Base-by-base conservation (phyloP, 2,797 vertebrate species). In the Carapus acus region DNA sequence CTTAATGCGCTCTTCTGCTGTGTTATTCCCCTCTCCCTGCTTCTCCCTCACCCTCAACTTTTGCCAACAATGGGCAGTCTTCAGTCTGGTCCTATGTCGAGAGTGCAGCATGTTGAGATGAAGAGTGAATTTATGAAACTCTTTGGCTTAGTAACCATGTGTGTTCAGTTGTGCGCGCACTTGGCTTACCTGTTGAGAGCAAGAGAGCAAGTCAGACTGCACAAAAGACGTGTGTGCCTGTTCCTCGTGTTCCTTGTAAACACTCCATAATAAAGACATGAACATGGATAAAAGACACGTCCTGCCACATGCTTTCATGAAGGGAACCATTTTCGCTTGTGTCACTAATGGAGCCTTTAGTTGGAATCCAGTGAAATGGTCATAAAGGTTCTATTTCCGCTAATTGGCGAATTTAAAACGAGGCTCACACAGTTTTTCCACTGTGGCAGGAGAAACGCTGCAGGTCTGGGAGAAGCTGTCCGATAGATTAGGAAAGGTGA, bases 361-460 rank as follows among this genome's bases (percentile, higher is more conserved):
- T 74, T 78, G 54, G 65, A 84, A 84, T 82, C 76, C 61, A 62
- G 69, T 53, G 73, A 74, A 80, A 69, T 65, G 81, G 78, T 84
- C 77, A 86, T 88, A 83, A 87, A 84, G 82, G 59, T 85, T 79
- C 73, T 82, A 86, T 84, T 77, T 76, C 74, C 76, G 76, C 69
- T 78, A 82, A 86, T 75, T 59, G 74, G 70, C 71, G 86, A 83
- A 87, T 87, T 85, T 85, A 84, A 86, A 83, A 87, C 81, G 83
- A 78, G 72, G 65, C 58, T 31, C 66, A 56, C 70, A 71, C 62
- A 80, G 66, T 73, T n/a, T n/a, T 67, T 76, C 58, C 58, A 53
- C 62, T 15, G 8, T 13, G 31, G 12, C 4, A 27, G 24, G 31
- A 33, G 8, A 33, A 13, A 33, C 31, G n/a, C 73, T 61, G 12